Percentiles rank a stretch among this genome's conserved stretches.
Evolutionary conservation across 2,113 vertebrate genomes (phyloP).

Genomic region (Saguinus imperator): DNA sequence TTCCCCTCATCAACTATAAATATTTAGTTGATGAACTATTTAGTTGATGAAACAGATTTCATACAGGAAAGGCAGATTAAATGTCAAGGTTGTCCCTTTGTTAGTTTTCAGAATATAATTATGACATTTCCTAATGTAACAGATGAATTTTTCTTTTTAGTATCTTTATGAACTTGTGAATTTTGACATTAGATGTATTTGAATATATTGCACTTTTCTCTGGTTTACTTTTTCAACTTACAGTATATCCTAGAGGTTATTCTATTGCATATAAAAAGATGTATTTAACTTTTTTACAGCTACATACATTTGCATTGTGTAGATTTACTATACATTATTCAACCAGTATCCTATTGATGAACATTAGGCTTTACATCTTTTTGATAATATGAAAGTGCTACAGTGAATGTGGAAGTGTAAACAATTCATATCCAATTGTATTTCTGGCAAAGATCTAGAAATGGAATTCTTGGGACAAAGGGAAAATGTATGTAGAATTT

Average conservation of each 20-base stretch:
- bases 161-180: background rate
- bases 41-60: background rate
- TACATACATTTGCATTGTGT: background rate
- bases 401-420: background rate
- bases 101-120: slow-evolving; percentile 1
- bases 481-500: background rate
- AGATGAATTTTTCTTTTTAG: background rate
- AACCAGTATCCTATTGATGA: background rate
- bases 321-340: background rate
- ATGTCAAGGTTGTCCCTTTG: background rate
- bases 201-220: background rate
- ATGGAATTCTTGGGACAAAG: slow-evolving; percentile 1
- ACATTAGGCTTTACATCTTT: background rate
- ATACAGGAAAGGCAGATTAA: background rate
- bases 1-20: background rate
- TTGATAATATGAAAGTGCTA: background rate
- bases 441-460: background rate
- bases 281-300: background rate
- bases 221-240: background rate
- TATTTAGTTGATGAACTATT: background rate
- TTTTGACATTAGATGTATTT: background rate
- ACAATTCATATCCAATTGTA: background rate
- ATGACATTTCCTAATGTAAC: background rate
- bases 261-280: background rate
- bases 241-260: background rate